Base-by-base conservation (phyloP, 2,888 invertebrate genomes). In the Leuctra nigra region DNA sequence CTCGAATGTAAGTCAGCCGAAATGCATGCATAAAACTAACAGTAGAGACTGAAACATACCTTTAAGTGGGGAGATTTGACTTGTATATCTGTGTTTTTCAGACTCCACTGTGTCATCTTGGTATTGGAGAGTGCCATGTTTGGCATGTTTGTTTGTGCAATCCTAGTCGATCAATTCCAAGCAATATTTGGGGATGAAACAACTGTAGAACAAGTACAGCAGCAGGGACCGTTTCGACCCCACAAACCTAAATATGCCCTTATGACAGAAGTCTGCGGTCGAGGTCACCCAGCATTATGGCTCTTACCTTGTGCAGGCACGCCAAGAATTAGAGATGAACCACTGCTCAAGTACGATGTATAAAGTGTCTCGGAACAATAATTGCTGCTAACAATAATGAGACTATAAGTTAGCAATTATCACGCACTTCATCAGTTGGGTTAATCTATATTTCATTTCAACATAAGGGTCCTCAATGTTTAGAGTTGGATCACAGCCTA, bases 171-270 rank as follows among this genome's bases (percentile, higher is more conserved):
- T 75, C 89, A 92, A 73, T 75, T 92, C 63, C 86, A 87, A 69
- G 88, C 89, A 7, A 87, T 92, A 65, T 78, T 90, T 61, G 81
- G 83, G 57, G 91, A 92, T 67, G 90, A 91, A 72, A 92, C 91
- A 18, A 85, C 86, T 1, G 82, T 91, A 1, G 91, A 92, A 69
- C 84, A 87, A 64, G 78, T 87, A 38, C 83, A 85, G 71, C 72
- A 63, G 14, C 81, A 80, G 66, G 84, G 86, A 25, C 76, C 82
- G 44, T 78, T 77, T 64, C 76, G 84, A 38, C 80, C 83, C 22
- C 78, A 79, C 66, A 66, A 75, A 63, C 74, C 73, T 35, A 72
- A 72, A 57, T 76, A 84, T 68, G 78, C 81, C 39, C 73, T 90
- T 50, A 70, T 90, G 53, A 79, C 83, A 38, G 88, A 89, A 73